phyloP scores from a whole-genome alignment of 2,888 invertebrate species.

The Ophonus ardosiacus region DNA sequence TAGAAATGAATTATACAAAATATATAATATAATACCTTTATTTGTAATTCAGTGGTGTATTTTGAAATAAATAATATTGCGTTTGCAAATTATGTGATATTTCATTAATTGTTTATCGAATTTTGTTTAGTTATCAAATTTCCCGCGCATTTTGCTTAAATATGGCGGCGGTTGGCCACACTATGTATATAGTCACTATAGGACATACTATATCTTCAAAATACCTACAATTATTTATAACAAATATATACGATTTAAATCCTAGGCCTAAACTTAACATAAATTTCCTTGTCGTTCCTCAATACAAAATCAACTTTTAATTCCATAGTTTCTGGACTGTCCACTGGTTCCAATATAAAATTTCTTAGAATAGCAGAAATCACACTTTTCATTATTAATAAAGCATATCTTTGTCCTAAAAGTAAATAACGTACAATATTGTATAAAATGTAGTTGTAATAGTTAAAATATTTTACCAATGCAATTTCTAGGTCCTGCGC shows the following conservation, averaged over 20 bases:
- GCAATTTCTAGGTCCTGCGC: slow-evolving; percentile 68
- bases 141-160: too few relatives aligned
- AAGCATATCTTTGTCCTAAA: slow-evolving; percentile 2
- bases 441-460: background rate
- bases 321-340: background rate
- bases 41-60: too few relatives aligned
- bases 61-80: too few relatives aligned
- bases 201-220: background rate
- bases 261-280: background rate
- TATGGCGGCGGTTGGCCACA: too few relatives aligned
- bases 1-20: too few relatives aligned
- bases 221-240: background rate
- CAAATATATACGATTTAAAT: background rate
- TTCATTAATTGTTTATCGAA: too few relatives aligned
- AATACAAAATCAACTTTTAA: slow-evolving; percentile 14
- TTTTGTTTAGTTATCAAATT: too few relatives aligned
- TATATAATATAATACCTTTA: too few relatives aligned
- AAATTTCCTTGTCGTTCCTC: background rate
- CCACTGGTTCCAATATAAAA: background rate
- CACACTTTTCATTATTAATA: slow-evolving; percentile 16
- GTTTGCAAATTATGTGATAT: too few relatives aligned
- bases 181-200: too few relatives aligned
- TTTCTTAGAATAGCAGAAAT: slow-evolving; percentile 1
- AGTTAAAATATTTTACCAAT: slow-evolving; percentile 56
- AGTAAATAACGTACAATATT: background rate